phyloP scores from a whole-genome alignment of 2,113 vertebrate species.

The Tetrax tetrax region DNA sequence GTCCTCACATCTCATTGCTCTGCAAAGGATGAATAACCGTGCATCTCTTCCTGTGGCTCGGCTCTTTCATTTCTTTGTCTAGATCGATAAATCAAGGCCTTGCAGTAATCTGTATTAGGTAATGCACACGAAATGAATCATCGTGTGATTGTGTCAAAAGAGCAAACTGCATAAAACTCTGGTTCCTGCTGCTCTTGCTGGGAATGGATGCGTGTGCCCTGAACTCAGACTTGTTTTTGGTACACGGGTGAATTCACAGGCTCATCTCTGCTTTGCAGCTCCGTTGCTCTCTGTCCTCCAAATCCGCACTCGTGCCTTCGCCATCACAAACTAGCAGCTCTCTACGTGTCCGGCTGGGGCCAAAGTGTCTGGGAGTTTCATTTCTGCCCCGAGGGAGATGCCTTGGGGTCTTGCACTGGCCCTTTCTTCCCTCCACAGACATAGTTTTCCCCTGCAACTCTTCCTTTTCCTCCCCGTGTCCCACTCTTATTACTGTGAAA shows the following conservation, averaged over 20 bases:
- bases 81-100: neutral
- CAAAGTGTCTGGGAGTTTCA: neutral
- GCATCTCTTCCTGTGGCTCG: neutral
- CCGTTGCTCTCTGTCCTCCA: neutral
- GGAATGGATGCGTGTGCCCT: neutral
- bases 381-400: neutral
- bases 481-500: neutral
- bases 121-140: neutral
- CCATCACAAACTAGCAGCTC: neutral
- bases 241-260: neutral
- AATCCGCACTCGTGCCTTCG: neutral
- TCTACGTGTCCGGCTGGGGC: neutral
- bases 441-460: neutral
- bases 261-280: neutral
- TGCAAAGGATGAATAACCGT: neutral
- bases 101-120: neutral
- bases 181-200: neutral
- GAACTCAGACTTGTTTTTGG: neutral
- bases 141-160: neutral
- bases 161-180: neutral
- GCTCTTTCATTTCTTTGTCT: neutral
- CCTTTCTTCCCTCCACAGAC: neutral
- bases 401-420: neutral
- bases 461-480: neutral
- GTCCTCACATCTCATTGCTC: neutral